Evolutionary conservation across 2,888 invertebrate species (phyloP), one percentile per base, ranked within the genome.

Genomic region (Sinotaia quadrata): DNA sequence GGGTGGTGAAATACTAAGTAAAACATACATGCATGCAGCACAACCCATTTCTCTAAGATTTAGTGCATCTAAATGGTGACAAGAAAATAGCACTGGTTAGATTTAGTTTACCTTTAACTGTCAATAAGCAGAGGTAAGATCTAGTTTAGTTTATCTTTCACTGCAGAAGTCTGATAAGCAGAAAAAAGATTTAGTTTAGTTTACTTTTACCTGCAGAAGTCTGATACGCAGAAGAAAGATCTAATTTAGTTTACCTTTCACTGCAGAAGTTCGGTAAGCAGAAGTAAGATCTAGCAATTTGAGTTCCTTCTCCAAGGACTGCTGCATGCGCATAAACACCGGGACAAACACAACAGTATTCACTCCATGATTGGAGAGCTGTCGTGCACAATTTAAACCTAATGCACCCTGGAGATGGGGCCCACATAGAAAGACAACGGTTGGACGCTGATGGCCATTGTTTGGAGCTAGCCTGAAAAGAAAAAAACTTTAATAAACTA

Each of bases 371-470:
- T 94, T 92, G 65, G 93, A 92, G 76, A 96, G 90, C 87, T 95
- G 93, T 18, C 95, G 91, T 31, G 84, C 85, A 78, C 93, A 92
- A 81, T 92, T 92, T 24, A 94, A 91, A 31, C 93, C 95, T 62
- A 93, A 91, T 59, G 92, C 92, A 10, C 90, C 89, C 75, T 89
- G 89, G 83, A 90, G 90, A 87, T 94, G 93, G 36, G 93, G 91
- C 78, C 92, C 92, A 81, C 92, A 92, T 70, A 95, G 90, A 72
- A 94, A 92, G 67, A 93, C 93, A 59, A 94, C 94, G 57, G 91
- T 91, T 66, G 96, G 96, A 91, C 92, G 91, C 89, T 96, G 96
- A 89, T 96, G 96, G 73, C 93, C 92, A 89, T 96, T 96, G 81
- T 93, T 92, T 56, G 95, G 93, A 37, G 44, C 49, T 58, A 57